Conservation (phyloP, 2,888 invertebrate species). For the Buathra laborator region DNA sequence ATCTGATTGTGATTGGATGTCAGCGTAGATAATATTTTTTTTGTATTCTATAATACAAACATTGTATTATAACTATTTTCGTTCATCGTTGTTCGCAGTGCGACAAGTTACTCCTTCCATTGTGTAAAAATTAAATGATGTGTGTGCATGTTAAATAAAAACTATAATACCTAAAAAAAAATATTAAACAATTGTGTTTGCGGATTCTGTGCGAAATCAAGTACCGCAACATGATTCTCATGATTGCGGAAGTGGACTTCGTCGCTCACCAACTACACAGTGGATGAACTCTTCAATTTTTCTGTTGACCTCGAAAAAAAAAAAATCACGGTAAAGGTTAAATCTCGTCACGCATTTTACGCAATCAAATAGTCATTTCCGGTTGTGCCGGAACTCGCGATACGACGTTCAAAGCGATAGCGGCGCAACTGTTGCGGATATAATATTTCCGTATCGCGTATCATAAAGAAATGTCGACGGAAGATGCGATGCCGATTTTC, state of each 20-base stretch:
- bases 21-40: background rate
- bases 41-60: background rate
- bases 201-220: background rate
- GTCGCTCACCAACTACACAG: background rate
- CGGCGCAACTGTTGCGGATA: background rate
- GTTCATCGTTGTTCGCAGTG: background rate
- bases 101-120: background rate
- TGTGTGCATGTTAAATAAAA: background rate
- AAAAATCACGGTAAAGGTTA: too few species aligned
- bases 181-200: background rate
- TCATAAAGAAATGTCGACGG: background rate
- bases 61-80: background rate
- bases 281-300: background rate
- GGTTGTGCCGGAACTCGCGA: background rate
- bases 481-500: constrained; percentile 39
- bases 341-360: too few species aligned
- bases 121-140: background rate
- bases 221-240: background rate
- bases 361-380: background rate
- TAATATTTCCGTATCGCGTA: background rate
- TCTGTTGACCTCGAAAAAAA: background rate
- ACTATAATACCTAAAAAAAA: background rate
- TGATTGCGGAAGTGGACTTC: background rate
- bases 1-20: too few species aligned
- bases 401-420: background rate